Conservation (phyloP, 2,888 invertebrate genomes). For the Cyclophora albipunctata region DNA sequence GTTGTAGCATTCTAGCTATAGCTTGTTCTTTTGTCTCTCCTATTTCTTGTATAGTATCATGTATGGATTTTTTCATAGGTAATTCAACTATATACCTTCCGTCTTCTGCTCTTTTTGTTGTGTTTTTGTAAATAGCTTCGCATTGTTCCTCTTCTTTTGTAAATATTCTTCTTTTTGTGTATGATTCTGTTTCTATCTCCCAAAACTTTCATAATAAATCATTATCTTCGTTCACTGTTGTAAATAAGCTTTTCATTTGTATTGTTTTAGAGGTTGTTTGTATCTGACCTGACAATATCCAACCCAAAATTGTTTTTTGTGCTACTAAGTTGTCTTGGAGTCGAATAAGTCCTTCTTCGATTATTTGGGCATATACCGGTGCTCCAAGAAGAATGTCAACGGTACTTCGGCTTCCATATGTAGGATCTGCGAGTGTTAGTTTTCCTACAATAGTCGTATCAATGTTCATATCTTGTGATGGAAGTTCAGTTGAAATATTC, state of each 20-base stretch:
- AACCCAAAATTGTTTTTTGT: conserved; percentile 14
- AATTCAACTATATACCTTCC: neutral
- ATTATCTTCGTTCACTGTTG: conserved; percentile 4
- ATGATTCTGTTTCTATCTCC: conserved; percentile 19
- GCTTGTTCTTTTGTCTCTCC: no score
- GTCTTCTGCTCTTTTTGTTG: conserved; percentile 8
- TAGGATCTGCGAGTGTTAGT: no score
- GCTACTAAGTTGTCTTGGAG: conserved; percentile 8
- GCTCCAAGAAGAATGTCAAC: conserved; percentile 9
- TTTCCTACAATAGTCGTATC: no score
- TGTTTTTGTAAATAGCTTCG: conserved; percentile 11
- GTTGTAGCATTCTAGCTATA: no score
- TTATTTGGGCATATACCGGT: conserved; percentile 4
- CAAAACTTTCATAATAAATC: conserved; percentile 17
- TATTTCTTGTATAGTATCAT: no score
- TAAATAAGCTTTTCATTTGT: conserved; percentile 4
- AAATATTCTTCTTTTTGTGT: conserved; percentile 2
- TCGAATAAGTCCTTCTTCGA: conserved; percentile 12
- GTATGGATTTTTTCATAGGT: no score
- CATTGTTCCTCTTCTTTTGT: conserved; percentile 16
- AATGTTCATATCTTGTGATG: no score
- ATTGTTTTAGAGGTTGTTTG: neutral
- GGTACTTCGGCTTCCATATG: no score
- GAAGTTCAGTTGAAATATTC: no score
- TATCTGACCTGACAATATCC: conserved; percentile 19